These are phyloP conservation scores for Kryptolebias marmoratus DNA, from an alignment of 2,113 vertebrate species.

Conservation along the genomic window DNA sequence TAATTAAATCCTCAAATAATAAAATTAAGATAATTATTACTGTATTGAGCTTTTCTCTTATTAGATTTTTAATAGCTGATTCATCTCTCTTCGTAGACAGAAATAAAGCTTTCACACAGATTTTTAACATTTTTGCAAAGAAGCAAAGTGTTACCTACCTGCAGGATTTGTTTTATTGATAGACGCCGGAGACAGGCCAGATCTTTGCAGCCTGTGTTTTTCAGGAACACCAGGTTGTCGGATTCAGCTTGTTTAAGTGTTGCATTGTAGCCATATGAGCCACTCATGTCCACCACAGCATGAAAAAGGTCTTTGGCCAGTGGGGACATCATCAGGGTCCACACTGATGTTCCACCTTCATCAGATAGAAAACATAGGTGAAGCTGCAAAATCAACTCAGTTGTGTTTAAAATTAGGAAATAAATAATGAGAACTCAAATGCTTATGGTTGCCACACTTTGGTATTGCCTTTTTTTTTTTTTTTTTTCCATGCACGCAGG, in stretches of 20 bases:
- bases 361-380: background rate
- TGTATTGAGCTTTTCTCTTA: background rate
- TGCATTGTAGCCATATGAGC: slow-evolving; percentile 70
- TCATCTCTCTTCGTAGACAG: background rate
- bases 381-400: background rate
- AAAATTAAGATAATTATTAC: slow-evolving; percentile 5
- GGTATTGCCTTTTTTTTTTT: too few relatives aligned
- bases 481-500: too few relatives aligned
- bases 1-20: slow-evolving; percentile 34
- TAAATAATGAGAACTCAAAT: background rate
- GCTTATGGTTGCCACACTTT: too few relatives aligned
- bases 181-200: slow-evolving; percentile 71
- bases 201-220: slow-evolving; percentile 72
- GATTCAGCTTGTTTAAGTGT: slow-evolving; percentile 75
- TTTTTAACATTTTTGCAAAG: background rate
- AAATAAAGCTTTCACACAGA: background rate
- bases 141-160: slow-evolving; percentile 58
- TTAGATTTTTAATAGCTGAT: background rate
- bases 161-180: slow-evolving; percentile 65
- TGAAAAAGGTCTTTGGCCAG: slow-evolving; percentile 81
- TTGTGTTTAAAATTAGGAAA: background rate
- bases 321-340: slow-evolving; percentile 80
- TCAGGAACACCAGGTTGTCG: slow-evolving; percentile 79
- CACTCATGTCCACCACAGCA: slow-evolving; percentile 82
- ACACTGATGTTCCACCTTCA: slow-evolving; percentile 78